Percentiles rank a stretch among this genome's conserved stretches.
phyloP scores from a whole-genome alignment of 2,888 invertebrate species.

The Pegoplata infirma region DNA sequence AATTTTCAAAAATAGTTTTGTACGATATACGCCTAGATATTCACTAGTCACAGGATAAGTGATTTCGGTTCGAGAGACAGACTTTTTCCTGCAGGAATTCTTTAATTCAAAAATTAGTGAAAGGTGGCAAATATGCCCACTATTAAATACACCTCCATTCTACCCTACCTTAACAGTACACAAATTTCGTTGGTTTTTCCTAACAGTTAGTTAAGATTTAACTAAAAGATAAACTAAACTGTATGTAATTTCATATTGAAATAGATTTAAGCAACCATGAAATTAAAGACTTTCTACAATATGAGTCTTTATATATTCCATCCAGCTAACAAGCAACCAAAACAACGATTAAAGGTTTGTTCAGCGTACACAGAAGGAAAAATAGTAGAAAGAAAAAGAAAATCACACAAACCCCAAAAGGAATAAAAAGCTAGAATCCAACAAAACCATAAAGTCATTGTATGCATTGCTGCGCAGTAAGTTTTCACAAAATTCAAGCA shows the following conservation, averaged over 20 bases:
- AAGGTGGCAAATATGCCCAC: too few relatives aligned
- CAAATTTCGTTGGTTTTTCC: slow-evolving; percentile 39
- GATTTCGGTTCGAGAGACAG: too few relatives aligned
- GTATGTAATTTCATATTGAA: slow-evolving; percentile 45
- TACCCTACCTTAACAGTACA: not conserved
- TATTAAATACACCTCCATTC: too few relatives aligned
- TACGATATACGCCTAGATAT: too few relatives aligned
- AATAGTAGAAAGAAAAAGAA: slow-evolving; percentile 20
- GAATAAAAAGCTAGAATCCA: slow-evolving; percentile 4
- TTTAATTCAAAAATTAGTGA: too few relatives aligned
- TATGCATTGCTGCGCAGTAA: slow-evolving; percentile 54
- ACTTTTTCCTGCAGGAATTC: too few relatives aligned
- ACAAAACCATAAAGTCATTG: slow-evolving; percentile 43
- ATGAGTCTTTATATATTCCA: not conserved
- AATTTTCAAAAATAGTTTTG: too few relatives aligned
- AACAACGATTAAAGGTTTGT: not conserved
- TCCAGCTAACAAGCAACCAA: not conserved
- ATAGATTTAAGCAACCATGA: slow-evolving; percentile 75
- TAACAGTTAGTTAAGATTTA: slow-evolving; percentile 51
- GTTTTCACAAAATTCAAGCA: slow-evolving; percentile 55
- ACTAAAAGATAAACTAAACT: slow-evolving; percentile 36
- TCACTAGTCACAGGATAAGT: too few relatives aligned
- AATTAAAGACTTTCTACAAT: slow-evolving; percentile 70
- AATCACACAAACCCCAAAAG: slow-evolving; percentile 3
- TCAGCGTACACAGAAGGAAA: too few relatives aligned